Base-by-base conservation (phyloP, 2,888 invertebrate genomes). In the Masnerella sp. region DNA sequence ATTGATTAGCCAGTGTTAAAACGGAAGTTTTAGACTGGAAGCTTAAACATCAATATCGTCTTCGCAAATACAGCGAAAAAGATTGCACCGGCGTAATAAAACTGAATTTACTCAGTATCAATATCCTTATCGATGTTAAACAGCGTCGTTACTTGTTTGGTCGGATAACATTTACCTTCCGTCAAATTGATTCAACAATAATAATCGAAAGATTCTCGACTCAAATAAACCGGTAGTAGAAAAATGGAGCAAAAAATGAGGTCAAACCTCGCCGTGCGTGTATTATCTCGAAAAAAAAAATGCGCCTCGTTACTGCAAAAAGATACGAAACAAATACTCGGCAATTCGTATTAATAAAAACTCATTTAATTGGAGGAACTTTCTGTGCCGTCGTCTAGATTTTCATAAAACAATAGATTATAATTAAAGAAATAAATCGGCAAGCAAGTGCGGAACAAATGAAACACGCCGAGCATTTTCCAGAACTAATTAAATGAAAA, bases 401-500 rank as follows among this genome's bases (percentile, higher is more conserved):
- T 49, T 75, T 75, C 59, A 64, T 67, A 54, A 45, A 70, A 75
- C 75, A 75, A 75, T 72, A 64, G 68, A 72, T 59, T 68, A 71
- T 68, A 75, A 75, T 75, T 70, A 70, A 70, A 65, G 65, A 74
- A 54, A 74, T 67, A 70, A 70, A 65, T 67, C 45, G 20, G 64
- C 61, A 51, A 38, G 67, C 73, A 62, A 73, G 54, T 62, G 67
- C 69, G 65, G 71, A 68, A 75, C 75, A 71, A 75, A 75, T 68
- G 71, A 68, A 75, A 75, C 75, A 64, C 59, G 74, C 61, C 62
- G 71, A 68, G 64, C 52, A 64, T 75, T 75, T 75, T 75, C 65
- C 61, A 70, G 78, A 74, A 78, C 80, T 79, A 81, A 82, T 82
- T 81, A 80, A 75, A 75, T 71, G 68, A 75, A 76, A 78, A 77